phyloP scores from a whole-genome alignment of 2,797 vertebrate genomes.

The Acipenser oxyrinchus region DNA sequence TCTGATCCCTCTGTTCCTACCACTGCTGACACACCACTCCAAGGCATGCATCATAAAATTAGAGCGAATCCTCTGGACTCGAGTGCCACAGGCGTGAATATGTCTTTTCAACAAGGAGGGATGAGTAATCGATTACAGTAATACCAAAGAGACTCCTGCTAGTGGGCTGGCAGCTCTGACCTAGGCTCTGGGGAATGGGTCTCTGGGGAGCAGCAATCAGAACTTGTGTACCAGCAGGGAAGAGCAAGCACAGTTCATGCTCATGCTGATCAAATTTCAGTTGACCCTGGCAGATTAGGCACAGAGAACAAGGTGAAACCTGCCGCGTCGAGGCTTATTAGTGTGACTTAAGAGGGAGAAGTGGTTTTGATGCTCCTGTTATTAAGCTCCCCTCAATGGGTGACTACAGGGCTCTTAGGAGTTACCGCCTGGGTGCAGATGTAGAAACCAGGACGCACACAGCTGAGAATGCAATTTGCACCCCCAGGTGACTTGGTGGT shows the following conservation, averaged over 20 bases:
- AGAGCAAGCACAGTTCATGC: background rate
- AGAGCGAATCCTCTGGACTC: conserved; percentile 2
- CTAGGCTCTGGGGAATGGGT: background rate
- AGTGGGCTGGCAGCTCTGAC: conserved; percentile 6
- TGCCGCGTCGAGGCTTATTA: background rate
- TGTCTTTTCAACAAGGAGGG: conserved; percentile 5
- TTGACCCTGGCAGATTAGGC: background rate
- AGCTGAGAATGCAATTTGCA: too few relatives aligned
- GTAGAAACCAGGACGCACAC: background rate
- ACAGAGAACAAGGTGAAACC: background rate
- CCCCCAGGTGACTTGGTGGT: too few relatives aligned
- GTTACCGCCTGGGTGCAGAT: background rate
- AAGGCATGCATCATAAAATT: background rate
- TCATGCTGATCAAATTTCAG: background rate
- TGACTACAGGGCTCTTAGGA: too few relatives aligned
- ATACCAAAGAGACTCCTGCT: conserved; percentile 10
- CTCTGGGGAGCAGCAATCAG: conserved; percentile 12
- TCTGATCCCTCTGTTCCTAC: background rate
- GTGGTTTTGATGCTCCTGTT: too few relatives aligned
- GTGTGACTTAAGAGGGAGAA: too few relatives aligned
- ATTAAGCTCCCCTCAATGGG: too few relatives aligned
- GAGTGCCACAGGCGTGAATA: background rate
- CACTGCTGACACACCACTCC: background rate
- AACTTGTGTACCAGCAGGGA: background rate
- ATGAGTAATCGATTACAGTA: conserved; percentile 15